These are phyloP conservation scores for Planiliza haematocheilus DNA, from an alignment of 2,113 vertebrate species.

Conservation along the genomic window DNA sequence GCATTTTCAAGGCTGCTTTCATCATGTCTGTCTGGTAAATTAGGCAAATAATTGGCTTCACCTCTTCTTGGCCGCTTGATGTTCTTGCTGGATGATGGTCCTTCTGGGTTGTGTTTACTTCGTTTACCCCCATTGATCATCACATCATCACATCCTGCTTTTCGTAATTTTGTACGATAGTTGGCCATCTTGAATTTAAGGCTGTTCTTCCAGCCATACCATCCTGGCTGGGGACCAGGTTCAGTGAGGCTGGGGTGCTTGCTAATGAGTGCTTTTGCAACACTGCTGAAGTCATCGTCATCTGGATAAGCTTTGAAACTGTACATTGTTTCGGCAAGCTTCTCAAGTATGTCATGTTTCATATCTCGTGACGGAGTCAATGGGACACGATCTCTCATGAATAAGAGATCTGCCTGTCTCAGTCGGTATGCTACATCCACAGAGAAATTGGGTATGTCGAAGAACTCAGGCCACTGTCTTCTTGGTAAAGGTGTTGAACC, in stretches of 20 bases:
- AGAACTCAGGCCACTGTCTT: no score
- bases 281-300: conserved; percentile 12
- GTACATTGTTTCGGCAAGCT: neutral
- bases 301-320: neutral
- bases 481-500: no score
- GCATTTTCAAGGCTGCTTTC: no score
- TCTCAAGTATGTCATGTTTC: conserved; percentile 14
- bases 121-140: neutral
- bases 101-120: conserved; percentile 1
- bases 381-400: no score
- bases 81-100: conserved; percentile 4
- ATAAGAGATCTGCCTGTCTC: no score
- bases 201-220: conserved; percentile 8
- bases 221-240: neutral
- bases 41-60: conserved; percentile 6
- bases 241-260: conserved; percentile 4
- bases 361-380: no score
- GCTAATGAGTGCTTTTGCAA: conserved; percentile 8
- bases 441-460: no score
- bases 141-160: neutral
- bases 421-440: no score
- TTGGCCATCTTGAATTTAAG: conserved; percentile 18
- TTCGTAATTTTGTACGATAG: neutral
- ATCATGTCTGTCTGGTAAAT: no score
- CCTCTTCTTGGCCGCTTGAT: neutral